phyloP scores from a whole-genome alignment of 2,113 vertebrate genomes.

The Cheirogaleus medius region DNA sequence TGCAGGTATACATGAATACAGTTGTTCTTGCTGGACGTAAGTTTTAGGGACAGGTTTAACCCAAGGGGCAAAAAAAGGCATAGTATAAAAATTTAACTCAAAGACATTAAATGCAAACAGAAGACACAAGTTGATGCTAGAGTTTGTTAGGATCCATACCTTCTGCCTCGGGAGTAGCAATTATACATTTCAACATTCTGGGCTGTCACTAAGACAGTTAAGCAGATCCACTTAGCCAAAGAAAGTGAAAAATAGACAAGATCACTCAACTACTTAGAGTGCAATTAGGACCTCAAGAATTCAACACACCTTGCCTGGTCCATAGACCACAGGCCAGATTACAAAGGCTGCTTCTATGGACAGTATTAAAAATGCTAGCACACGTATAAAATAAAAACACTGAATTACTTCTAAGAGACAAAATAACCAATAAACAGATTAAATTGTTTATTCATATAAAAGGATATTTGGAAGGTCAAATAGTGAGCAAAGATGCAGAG shows the following conservation, averaged over 20 bases:
- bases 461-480: constrained; percentile 17
- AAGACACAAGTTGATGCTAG: not conserved
- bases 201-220: not conserved
- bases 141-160: not conserved
- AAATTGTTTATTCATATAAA: not conserved
- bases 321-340: not conserved
- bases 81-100: not conserved
- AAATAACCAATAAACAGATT: not conserved
- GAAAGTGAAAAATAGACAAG: not conserved
- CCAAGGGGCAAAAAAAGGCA: not conserved
- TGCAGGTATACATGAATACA: fast-evolving
- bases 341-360: not conserved
- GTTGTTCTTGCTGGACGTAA: not conserved
- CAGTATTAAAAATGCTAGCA: not conserved
- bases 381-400: not conserved
- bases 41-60: not conserved
- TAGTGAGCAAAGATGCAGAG: not conserved
- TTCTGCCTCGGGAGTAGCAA: not conserved
- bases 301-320: not conserved
- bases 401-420: not conserved
- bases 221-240: not conserved
- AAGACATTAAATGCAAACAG: not conserved
- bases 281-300: not conserved
- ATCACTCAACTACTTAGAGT: not conserved
- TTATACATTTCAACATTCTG: not conserved